Base-by-base conservation (phyloP, 2,888 invertebrate species). In the Baronia brevicornis region DNA sequence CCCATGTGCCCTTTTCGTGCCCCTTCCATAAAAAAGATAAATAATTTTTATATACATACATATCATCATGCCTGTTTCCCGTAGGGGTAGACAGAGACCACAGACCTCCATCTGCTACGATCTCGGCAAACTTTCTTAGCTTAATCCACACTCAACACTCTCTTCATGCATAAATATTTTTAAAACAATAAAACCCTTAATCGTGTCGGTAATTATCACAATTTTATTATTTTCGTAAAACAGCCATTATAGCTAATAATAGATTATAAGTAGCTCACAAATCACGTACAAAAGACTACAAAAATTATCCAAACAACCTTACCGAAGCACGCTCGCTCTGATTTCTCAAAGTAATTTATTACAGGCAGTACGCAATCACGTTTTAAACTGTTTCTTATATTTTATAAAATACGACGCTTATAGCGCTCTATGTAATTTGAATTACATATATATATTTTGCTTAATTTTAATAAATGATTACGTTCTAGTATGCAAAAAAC, bases 341-440 rank as follows among this genome's bases (percentile, higher is more conserved):
- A 36, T 52, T 54, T 54, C 46, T 39, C 44, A 52, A 53, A 32
- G 28, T 38, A 43, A 42, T 41, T 46, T 44, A 44, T 46, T 48
- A 46, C 37, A 41, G 32, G 28, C 27, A 39, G 39, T 32, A 32
- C 48, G 46, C 47, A 48, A 50, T 38, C 37, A n/a, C n/a, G 35
- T 32, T 23, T 21, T 8, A 23, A 26, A 22, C 19, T 11, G 28
- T 41, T 43, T 39, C 20, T 34, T 38, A 27, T 41, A 36, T 34
- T 35, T 26, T 10, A 11, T 25, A 14, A 15, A 12, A 9, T 12
- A 26, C 26, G 20, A 11, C 22, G 26, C n/a, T 11, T n/a, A n/a
- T 17, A 24, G 14, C 22, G 26, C n/a, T 11, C 18, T 4, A 7
- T 10, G 4, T 4, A 17, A 17, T 5, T 17, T 17, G 4, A 17